Percentiles rank a stretch among this genome's conserved stretches.
These are phyloP conservation scores for Hippopotamyrus pictus DNA, from an alignment of 2,797 vertebrate species.

Conservation along the genomic window DNA sequence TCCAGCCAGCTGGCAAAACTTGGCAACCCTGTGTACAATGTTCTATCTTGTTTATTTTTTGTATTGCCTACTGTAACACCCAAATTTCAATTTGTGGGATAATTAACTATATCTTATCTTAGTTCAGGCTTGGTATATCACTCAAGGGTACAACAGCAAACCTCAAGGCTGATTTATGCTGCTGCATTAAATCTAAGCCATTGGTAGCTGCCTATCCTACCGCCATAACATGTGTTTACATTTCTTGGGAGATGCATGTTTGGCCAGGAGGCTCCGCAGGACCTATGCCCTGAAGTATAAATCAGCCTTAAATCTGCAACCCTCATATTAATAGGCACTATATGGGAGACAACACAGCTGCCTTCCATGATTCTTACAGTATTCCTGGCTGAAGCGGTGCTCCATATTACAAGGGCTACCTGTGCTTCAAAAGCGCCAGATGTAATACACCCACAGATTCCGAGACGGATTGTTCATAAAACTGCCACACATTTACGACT, in stretches of 20 bases:
- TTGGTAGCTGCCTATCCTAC: neutral
- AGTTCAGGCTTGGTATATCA: neutral
- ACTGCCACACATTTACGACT: no score
- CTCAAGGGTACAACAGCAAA: neutral
- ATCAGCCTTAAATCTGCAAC: neutral
- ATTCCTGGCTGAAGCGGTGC: no score
- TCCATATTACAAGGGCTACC: no score
- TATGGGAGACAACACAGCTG: neutral
- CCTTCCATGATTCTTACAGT: neutral
- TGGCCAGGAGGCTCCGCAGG: neutral
- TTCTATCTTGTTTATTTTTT: neutral
- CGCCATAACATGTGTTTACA: neutral
- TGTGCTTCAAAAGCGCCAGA: no score
- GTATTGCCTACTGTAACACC: neutral
- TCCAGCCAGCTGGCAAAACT: neutral
- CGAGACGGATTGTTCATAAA: no score
- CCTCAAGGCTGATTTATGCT: neutral
- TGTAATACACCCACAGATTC: no score
- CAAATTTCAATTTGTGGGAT: neutral
- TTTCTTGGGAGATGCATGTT: neutral
- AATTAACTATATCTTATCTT: neutral
- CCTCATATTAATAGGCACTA: neutral
- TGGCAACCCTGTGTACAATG: neutral
- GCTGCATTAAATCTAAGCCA: neutral
- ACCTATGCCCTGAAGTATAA: no score